Percentiles rank a stretch among this genome's conserved stretches.
Conservation (phyloP, 1,140 invertebrate genomes). For the Argopecten irradians region DNA sequence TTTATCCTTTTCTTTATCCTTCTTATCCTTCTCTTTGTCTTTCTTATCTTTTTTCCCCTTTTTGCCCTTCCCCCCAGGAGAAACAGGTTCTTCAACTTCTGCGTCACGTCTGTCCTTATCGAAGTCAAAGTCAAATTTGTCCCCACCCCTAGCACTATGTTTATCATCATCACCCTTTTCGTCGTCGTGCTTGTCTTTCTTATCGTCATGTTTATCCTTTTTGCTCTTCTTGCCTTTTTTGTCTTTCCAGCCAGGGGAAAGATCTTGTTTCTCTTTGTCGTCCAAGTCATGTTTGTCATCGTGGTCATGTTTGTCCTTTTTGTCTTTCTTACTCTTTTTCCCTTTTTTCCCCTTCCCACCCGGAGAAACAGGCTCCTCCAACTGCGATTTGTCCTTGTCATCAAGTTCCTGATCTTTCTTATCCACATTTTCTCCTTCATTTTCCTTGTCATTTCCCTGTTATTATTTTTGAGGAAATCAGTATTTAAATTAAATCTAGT, state of each 20-base stretch:
- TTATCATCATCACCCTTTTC: background rate
- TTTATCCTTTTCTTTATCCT: conserved; percentile 32
- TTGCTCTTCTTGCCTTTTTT: background rate
- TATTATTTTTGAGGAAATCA: background rate
- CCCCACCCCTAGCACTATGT: background rate
- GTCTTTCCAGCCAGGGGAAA: background rate
- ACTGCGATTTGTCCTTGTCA: background rate
- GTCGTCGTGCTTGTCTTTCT: background rate
- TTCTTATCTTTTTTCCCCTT: background rate
- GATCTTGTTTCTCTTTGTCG: background rate
- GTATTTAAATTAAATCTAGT: background rate
- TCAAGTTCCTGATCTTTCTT: background rate
- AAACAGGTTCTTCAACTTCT: background rate
- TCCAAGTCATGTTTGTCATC: background rate
- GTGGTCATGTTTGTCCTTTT: background rate
- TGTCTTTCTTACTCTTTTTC: conserved; percentile 2
- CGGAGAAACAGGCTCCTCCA: background rate
- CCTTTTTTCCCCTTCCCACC: conserved; percentile 2
- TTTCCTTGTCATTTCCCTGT: background rate
- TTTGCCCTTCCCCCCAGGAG: background rate
- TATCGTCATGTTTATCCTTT: conserved; percentile 8
- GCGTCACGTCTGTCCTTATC: background rate
- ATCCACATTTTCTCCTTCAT: background rate
- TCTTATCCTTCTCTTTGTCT: background rate
- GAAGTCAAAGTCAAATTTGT: background rate